Evolutionary conservation across 1,140 invertebrate species (phyloP).

Genomic region (Drosophila truncata): DNA sequence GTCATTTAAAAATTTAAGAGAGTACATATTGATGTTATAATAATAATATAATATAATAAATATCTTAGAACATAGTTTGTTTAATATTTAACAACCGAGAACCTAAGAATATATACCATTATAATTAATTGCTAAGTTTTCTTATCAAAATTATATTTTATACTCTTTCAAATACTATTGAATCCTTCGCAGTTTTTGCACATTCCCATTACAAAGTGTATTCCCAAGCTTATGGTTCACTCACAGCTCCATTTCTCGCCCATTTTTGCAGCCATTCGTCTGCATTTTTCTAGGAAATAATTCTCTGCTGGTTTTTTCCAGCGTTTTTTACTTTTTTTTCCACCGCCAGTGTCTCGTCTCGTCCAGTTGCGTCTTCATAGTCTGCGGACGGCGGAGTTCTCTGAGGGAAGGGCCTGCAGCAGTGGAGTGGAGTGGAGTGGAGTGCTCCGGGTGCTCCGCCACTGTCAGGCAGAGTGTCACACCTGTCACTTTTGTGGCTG

Average conservation of each 20-base stretch:
- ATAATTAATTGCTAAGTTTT: too few relatives aligned
- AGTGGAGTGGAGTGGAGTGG: conserved; percentile 19
- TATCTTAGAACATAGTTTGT: neutral
- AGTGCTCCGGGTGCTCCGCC: conserved; percentile 2
- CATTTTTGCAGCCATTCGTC: conserved; percentile 48
- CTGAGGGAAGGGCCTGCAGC: conserved; percentile 26
- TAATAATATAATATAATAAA: neutral
- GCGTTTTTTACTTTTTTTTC: conserved; percentile 25
- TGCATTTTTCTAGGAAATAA: conserved; percentile 75
- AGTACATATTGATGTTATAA: neutral
- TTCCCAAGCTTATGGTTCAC: neutral
- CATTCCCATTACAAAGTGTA: conserved; percentile 15
- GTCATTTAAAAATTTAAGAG: neutral
- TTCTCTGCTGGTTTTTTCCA: conserved; percentile 56
- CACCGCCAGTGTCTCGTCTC: conserved; percentile 57
- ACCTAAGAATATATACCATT: too few relatives aligned
- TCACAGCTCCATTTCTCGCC: conserved; percentile 17
- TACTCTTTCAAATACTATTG: neutral
- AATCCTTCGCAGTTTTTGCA: neutral
- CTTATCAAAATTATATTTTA: too few relatives aligned
- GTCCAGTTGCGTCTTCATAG: conserved; percentile 78
- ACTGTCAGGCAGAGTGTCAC: conserved; percentile 72
- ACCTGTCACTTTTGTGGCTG: conserved; percentile 82
- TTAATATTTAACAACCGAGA: neutral
- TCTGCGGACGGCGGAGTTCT: conserved; percentile 32